Evolutionary conservation across 2,113 vertebrate species (phyloP).

Genomic region (Hassar affinis): DNA sequence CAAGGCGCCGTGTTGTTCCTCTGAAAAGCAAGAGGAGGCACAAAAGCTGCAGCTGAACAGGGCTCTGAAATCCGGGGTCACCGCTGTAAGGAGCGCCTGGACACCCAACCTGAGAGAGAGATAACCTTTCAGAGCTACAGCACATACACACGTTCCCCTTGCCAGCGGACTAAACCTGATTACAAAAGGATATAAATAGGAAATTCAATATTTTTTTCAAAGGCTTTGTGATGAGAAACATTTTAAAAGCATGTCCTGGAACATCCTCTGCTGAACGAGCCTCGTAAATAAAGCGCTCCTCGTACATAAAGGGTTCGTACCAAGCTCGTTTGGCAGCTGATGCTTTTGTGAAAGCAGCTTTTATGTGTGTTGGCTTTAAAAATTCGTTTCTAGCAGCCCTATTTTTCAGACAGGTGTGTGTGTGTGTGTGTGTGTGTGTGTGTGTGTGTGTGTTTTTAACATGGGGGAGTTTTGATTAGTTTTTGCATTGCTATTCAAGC

Average conservation of each 20-base stretch:
- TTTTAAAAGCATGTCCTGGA: neutral
- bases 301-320: neutral
- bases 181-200: slow-evolving; percentile 40
- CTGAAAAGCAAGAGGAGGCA: slow-evolving; percentile 25
- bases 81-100: slow-evolving; percentile 30
- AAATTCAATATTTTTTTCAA: neutral
- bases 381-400: neutral
- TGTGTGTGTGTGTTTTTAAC: neutral
- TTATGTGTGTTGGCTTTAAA: neutral
- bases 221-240: slow-evolving; percentile 11
- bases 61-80: slow-evolving; percentile 26
- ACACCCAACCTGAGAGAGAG: slow-evolving; percentile 34
- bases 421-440: neutral
- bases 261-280: neutral
- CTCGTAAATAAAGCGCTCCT: neutral
- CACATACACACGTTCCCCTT: slow-evolving; percentile 14
- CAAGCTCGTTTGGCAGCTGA: neutral
- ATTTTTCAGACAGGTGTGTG: neutral
- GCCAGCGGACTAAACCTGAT: slow-evolving; percentile 33
- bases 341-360: neutral
- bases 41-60: slow-evolving; percentile 4
- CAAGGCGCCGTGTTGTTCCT: neutral
- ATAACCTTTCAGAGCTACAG: slow-evolving; percentile 38
- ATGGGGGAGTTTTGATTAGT: slow-evolving; percentile 21
- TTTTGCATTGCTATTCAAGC: slow-evolving; percentile 32